Percentiles rank a stretch among this genome's conserved stretches.
Evolutionary conservation across 1,140 invertebrate species (phyloP).

Genomic region (Apis laboriosa): DNA sequence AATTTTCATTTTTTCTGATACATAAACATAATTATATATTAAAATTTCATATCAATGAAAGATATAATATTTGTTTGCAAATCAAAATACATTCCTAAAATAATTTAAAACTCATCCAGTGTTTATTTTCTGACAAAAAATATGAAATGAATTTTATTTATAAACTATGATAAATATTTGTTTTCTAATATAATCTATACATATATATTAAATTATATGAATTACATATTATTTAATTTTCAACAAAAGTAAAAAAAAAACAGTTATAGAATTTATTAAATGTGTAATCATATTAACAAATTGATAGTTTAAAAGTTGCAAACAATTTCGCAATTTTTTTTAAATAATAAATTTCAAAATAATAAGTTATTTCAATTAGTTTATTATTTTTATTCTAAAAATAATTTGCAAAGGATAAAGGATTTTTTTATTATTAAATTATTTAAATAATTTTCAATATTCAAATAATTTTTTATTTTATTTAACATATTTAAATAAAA

Average conservation of each 20-base stretch:
- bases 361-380: no score
- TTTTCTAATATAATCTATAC: not conserved
- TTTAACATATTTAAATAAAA: no score
- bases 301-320: no score
- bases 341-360: no score
- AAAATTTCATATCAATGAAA: constrained; percentile 54
- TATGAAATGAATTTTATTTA: constrained; percentile 48
- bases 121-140: constrained; percentile 36
- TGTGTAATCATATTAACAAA: not conserved
- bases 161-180: constrained; percentile 36
- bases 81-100: constrained; percentile 71
- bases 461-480: no score
- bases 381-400: no score
- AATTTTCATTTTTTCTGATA: constrained; percentile 60
- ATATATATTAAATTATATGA: constrained; percentile 17
- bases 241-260: constrained; percentile 7
- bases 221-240: constrained; percentile 37
- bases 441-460: no score
- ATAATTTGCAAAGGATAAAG: no score
- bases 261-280: not conserved
- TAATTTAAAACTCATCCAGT: constrained; percentile 40
- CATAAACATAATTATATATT: constrained; percentile 45
- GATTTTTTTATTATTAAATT: no score
- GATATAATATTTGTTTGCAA: constrained; percentile 67
- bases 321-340: no score